A percentile compares a stretch with the other conserved stretches of the same genome.
These are phyloP conservation scores for Chelon auratus DNA, from an alignment of 2,797 vertebrate species.

Conservation along the genomic window DNA sequence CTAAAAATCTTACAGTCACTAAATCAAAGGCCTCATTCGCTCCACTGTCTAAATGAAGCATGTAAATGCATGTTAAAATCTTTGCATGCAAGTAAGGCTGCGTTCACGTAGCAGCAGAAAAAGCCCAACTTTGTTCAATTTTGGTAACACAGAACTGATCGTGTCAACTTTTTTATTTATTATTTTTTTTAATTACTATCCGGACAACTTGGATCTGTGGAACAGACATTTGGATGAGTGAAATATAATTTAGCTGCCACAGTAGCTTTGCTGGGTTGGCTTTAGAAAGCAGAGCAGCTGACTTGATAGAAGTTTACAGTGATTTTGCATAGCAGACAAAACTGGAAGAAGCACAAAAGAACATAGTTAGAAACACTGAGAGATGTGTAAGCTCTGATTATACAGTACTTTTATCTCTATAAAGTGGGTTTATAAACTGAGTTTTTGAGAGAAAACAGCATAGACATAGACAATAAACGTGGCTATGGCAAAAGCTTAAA, in stretches of 20 bases:
- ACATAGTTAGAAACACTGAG: constrained; percentile 8
- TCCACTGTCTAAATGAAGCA: constrained; percentile 19
- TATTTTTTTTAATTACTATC: not conserved
- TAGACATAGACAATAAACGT: not conserved
- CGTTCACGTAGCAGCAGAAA: constrained; percentile 27
- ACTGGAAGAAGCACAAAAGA: constrained; percentile 8
- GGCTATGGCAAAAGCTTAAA: not conserved
- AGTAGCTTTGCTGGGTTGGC: not conserved
- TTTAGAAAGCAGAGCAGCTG: not conserved
- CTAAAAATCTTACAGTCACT: constrained; percentile 55
- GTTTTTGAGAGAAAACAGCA: not conserved
- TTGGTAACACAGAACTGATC: not conserved
- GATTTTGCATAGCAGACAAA: not conserved
- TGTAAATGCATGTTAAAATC: constrained; percentile 13
- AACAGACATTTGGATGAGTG: not conserved
- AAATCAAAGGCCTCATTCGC: constrained; percentile 27
- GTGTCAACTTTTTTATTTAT: not conserved
- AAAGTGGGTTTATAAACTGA: not conserved
- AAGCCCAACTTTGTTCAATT: not conserved
- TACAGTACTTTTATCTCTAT: not conserved
- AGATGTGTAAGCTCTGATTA: not conserved
- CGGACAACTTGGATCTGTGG: not conserved
- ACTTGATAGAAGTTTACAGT: not conserved
- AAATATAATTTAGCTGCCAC: not conserved
- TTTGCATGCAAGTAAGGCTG: constrained; percentile 2